These are phyloP conservation scores for Chelonia mydas DNA, from an alignment of 2,797 vertebrate species.

Conservation along the genomic window DNA sequence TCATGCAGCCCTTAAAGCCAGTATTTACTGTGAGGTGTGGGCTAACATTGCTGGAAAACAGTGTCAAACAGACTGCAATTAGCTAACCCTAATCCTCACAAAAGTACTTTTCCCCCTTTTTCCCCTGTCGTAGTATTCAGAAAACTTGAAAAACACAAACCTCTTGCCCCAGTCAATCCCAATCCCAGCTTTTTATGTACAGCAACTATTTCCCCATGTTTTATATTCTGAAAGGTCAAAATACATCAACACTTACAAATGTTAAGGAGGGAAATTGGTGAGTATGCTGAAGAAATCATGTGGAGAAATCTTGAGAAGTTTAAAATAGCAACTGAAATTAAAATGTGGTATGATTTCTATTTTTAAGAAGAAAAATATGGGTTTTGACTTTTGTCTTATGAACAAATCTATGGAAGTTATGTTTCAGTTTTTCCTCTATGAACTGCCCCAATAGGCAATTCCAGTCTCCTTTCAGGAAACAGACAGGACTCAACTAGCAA, in stretches of 20 bases:
- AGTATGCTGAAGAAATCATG: neutral
- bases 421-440: neutral
- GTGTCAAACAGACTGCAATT: conserved; percentile 29
- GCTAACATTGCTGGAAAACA: conserved; percentile 76
- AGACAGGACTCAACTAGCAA: neutral
- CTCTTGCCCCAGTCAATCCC: neutral
- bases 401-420: neutral
- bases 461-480: neutral
- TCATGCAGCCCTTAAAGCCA: conserved; percentile 94
- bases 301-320: neutral
- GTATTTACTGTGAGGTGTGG: conserved; percentile 85
- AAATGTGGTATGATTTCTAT: neutral
- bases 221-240: neutral
- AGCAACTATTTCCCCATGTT: neutral
- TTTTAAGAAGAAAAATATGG: rapidly evolving
- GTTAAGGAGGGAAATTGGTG: neutral
- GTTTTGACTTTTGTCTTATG: neutral
- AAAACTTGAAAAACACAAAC: neutral
- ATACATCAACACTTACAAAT: neutral
- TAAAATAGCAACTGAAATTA: neutral
- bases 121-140: neutral
- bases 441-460: neutral
- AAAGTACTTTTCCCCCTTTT: neutral
- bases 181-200: neutral
- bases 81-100: neutral